Conservation (phyloP, 2,113 vertebrate genomes). For the Upupa epops region DNA sequence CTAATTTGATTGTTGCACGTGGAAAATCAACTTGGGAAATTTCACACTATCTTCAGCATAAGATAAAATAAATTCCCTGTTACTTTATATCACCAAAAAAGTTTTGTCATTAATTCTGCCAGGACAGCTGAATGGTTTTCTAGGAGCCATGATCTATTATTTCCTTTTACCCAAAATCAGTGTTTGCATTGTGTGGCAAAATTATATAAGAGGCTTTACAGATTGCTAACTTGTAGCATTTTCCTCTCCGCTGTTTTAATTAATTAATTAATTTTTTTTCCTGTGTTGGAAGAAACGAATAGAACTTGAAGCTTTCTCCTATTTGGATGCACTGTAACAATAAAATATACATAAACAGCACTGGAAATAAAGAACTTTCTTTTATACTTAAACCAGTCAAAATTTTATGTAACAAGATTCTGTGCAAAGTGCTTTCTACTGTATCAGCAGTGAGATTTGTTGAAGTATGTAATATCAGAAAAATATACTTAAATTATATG, state of each 20-base stretch:
- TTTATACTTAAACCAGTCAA: neutral
- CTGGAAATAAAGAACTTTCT: neutral
- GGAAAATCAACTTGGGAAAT: constrained; percentile 14
- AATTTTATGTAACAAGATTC: neutral
- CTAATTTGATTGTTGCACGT: neutral
- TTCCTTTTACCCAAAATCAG: neutral
- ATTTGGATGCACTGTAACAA: neutral
- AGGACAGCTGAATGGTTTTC: neutral
- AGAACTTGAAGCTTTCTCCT: neutral
- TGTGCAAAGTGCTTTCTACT: neutral
- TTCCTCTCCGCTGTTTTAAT: neutral
- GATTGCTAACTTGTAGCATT: neutral
- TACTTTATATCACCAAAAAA: neutral
- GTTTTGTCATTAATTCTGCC: neutral
- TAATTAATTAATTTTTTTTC: neutral
- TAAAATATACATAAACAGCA: neutral
- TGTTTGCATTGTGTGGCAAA: neutral
- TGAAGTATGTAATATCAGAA: neutral
- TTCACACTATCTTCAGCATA: neutral
- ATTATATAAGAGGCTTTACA: neutral
- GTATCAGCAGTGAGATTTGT: neutral
- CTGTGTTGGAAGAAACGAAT: neutral
- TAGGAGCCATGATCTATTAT: neutral
- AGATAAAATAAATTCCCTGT: neutral
- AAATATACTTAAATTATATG: neutral